phyloP scores from a whole-genome alignment of 1,140 invertebrate genomes.

The Cepaea nemoralis region DNA sequence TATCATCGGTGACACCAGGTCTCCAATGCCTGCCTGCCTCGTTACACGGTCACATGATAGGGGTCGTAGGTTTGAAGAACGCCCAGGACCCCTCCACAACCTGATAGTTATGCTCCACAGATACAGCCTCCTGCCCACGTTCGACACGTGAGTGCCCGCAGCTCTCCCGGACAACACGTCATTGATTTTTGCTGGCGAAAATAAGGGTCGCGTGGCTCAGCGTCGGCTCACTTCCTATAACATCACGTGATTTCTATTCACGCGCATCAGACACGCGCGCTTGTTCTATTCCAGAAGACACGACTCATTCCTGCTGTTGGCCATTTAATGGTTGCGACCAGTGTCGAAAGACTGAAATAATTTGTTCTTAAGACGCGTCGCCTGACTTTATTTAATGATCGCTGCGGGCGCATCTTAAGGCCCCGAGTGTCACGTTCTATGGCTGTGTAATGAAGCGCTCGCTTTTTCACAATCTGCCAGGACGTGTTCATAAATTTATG shows the following conservation, averaged over 20 bases:
- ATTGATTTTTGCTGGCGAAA: background rate
- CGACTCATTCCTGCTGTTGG: background rate
- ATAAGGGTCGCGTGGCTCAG: background rate
- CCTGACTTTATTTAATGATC: conserved; percentile 6
- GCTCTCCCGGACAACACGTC: background rate
- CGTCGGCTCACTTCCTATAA: background rate
- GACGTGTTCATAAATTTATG: conserved; percentile 2
- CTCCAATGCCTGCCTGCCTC: no score
- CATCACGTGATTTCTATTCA: background rate
- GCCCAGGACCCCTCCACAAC: background rate
- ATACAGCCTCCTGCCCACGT: background rate
- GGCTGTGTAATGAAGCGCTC: background rate
- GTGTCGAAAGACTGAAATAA: background rate
- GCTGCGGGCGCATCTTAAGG: conserved; percentile 19
- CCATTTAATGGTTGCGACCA: background rate
- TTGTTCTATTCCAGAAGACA: background rate
- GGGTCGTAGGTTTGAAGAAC: no score
- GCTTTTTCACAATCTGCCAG: background rate
- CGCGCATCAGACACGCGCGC: background rate
- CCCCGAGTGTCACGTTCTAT: background rate
- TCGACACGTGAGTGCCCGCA: background rate
- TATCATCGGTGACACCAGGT: no score
- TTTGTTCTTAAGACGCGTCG: background rate
- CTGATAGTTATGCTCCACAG: background rate
- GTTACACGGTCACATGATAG: no score